Percentiles rank a stretch among this genome's conserved stretches.
These are phyloP conservation scores for Corvus cornix DNA, from an alignment of 2,113 vertebrate species.

Conservation along the genomic window DNA sequence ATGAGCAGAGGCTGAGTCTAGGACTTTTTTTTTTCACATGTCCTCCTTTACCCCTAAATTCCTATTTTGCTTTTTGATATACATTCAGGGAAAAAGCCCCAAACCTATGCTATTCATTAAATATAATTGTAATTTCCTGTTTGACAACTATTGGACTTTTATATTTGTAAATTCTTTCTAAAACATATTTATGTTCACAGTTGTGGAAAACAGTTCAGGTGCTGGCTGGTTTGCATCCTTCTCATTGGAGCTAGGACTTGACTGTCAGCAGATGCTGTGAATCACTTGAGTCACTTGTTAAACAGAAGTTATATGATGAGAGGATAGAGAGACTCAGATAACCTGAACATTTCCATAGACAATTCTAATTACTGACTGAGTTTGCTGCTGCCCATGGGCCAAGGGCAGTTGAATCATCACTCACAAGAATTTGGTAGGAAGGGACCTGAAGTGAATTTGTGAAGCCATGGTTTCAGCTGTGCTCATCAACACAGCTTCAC, in stretches of 20 bases:
- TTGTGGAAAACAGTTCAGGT: neutral
- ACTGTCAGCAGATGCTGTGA: neutral
- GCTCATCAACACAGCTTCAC: neutral
- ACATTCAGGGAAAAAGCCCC: neutral
- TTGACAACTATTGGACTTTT: neutral
- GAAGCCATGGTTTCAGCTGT: neutral
- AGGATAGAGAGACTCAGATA: neutral
- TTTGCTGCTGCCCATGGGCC: neutral
- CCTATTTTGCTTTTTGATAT: neutral
- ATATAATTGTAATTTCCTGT: neutral
- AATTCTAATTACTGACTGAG: neutral
- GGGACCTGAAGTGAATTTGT: neutral
- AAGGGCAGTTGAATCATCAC: neutral
- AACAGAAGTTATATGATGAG: neutral
- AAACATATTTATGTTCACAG: neutral
- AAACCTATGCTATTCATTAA: neutral
- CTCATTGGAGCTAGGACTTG: neutral
- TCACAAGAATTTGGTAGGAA: neutral
- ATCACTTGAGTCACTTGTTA: neutral
- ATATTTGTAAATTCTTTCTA: neutral
- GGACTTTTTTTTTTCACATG: neutral
- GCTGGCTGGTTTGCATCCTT: neutral
- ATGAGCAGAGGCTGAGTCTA: neutral
- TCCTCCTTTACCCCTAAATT: neutral
- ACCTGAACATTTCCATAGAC: neutral